Evolutionary conservation across 2,113 vertebrate genomes (phyloP), one percentile per base, ranked within the genome.

Genomic region (Hyaena hyaena): DNA sequence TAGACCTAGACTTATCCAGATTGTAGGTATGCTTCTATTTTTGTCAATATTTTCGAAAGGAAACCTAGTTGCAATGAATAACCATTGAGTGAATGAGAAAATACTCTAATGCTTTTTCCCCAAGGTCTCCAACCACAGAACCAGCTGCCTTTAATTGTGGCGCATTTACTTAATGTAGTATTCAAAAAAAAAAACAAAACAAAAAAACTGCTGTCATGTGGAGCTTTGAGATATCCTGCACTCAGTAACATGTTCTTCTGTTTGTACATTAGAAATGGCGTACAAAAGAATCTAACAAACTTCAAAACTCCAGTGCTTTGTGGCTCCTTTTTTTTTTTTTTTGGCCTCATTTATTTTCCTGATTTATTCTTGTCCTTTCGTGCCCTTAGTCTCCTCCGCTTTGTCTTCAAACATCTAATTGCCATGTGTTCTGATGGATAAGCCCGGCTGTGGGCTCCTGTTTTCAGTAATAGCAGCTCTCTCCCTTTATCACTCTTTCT

Each of bases 361-460:
- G 24, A 74, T 94, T 82, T 98, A 94, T 96, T 96, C 93, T 90
- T 96, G 12, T 83, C 81, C 39, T 88, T 83, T 53, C 24, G 26
- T 24, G 69, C 69, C 96, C 50, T 97, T 93, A 50, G 88, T 94
- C 91, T 97, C 48, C 63, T 90, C 48, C 21, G 15, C 85, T 95
- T 74, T 97, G 55, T 98, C 98, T 97, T 96, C 90, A 95, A 92
- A 97, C 81, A 95, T 92, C 95, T 98, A 97, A 98, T 94, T 97
- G 96, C 94, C 94, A 92, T 77, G 83, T 88, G 87, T 97, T 97
- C 95, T 97, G 97, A 98, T 92, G 97, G 98, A 95, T 63, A 94
- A 97, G 55, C 65, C 94, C 82, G 81, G 92, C 95, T 58, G 19
- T 94, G 50, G 43, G 92, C 85, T 85, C 89, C 66, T 90, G 66